Base-by-base conservation (phyloP, 92 coral and sea anemone genomes). In the Siderastrea radians region DNA sequence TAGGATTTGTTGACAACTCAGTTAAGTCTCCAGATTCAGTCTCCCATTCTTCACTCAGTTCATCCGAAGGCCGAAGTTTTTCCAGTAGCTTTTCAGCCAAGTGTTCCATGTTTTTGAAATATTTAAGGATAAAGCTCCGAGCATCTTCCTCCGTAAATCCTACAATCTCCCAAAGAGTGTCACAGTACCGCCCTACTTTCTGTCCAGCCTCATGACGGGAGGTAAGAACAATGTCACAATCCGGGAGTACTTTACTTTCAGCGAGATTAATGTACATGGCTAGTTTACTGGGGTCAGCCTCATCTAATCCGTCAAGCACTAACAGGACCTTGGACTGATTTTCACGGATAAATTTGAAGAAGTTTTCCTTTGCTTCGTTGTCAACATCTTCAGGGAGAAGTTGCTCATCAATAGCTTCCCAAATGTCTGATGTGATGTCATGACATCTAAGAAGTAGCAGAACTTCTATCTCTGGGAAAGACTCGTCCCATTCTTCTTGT, bases 221-320 rank as follows among this genome's bases (percentile, higher is more conserved):
- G 57, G 91, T 87, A 9, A 87, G 46, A 55, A 87, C 14, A 9
- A 80, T 55, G 68, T 52, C 12, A 64, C 91, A 87, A 12, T 72
- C 58, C 16, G 90, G 80, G 47, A 80, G 80, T 7, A 57, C 38
- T 5, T 68, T 68, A 45, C 62, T 61, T 50, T 48, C 13, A 45
- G 80, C 50, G 16, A 79, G 70, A 19, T 58, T 44, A 14, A 58
- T 62, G 6, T 75, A 43, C 16, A 65, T 45, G 16, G 67, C 72
- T 19, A 48, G 26, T 7, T 43, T 63, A 15, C 72, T 68, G 6
- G 59, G 43, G 16, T 49, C 65, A n/a, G 52, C 55, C 64, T 87
- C 91, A 80, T 87, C 86, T 26, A 87, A 72, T 47, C 86, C 91
- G 61, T 80, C 91, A 59, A 80, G 86, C 43, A 87, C 83, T 9